Percentiles rank a stretch among this genome's conserved stretches.
These are phyloP conservation scores for Matsumyia berberina DNA, from an alignment of 2,888 invertebrate genomes.

Conservation along the genomic window DNA sequence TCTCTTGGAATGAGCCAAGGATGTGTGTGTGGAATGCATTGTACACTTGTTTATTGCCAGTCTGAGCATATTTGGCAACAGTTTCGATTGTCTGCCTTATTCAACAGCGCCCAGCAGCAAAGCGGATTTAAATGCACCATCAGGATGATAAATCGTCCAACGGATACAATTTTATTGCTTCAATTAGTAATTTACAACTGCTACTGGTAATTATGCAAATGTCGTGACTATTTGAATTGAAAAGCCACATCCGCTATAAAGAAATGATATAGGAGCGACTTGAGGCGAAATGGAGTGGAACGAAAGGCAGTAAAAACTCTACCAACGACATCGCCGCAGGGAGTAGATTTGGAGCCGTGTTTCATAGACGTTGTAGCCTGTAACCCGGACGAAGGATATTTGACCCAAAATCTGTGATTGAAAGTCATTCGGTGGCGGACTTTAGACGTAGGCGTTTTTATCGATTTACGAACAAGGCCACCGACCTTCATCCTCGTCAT, in stretches of 20 bases:
- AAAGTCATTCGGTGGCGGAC: too few relatives aligned
- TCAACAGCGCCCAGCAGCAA: constrained; percentile 9
- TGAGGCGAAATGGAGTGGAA: too few relatives aligned
- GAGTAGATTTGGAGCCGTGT: too few relatives aligned
- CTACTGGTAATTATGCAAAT: constrained; percentile 6
- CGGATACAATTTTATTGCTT: constrained; percentile 62
- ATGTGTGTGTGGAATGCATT: constrained; percentile 35
- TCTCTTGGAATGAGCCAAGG: constrained; percentile 14
- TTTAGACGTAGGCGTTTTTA: too few relatives aligned
- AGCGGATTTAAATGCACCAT: constrained; percentile 33
- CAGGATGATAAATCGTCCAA: constrained; percentile 46
- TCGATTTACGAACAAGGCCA: too few relatives aligned
- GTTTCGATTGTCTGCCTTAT: constrained; percentile 48
- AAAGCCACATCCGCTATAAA: not conserved
- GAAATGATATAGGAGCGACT: not conserved
- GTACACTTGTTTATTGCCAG: constrained; percentile 59
- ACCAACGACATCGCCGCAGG: too few relatives aligned
- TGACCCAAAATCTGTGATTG: too few relatives aligned
- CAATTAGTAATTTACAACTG: constrained; percentile 53
- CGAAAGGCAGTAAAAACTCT: too few relatives aligned
- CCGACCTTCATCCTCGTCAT: too few relatives aligned
- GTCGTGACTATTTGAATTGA: not conserved
- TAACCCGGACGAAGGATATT: too few relatives aligned
- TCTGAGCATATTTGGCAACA: constrained; percentile 67
- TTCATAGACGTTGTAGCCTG: too few relatives aligned